Evolutionary conservation across 1,140 invertebrate genomes (phyloP), one percentile per base, ranked within the genome.

Genomic region (Drosophila lowei): DNA sequence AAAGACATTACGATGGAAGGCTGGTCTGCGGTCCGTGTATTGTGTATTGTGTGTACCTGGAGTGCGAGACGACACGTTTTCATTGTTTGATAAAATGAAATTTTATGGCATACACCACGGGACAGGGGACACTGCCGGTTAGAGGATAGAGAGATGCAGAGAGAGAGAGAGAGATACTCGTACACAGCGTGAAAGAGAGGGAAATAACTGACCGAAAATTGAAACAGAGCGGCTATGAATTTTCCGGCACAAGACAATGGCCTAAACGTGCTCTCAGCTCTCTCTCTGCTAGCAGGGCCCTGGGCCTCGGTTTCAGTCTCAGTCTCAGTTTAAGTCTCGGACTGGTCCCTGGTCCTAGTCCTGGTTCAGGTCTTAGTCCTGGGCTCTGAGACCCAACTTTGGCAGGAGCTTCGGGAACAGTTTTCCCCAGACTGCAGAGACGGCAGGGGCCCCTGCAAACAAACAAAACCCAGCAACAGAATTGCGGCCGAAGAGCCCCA

Each of bases 41-140:
- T 41, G 48, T 52, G 46, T 21, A 57, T 41, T 54, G 43, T 48
- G 30, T 41, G 52, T 42, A 56, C 42, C 50, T 67, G 30, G 52
- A 66, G 71, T 66, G 74, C 56, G 53, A 75, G 75, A 43, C 70
- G 56, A 86, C 81, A 88, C 81, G 81, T 86, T 86, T 88, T 81
- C 81, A 88, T 81, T 86, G 81, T 75, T 86, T 81, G 70, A 81
- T 86, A 86, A 81, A 86, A 86, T 86, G 81, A 86, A 86, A 86
- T 88, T 88, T 86, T 81, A 86, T 86, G 83, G 77, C 83, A 57
- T 57, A 55, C 34, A 74, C 46, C 46, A 65, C 42, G 44, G 30
- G 53, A 46, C 41, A 48, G 43, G 42, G 61, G 60, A 56, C 63
- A 68, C 28, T 28, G 16, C 8, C 9, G 5, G 38, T 6, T 30